Percentiles rank a stretch among this genome's conserved stretches.
phyloP scores from a whole-genome alignment of 2,113 vertebrate species.

The Toxotes jaculatrix region DNA sequence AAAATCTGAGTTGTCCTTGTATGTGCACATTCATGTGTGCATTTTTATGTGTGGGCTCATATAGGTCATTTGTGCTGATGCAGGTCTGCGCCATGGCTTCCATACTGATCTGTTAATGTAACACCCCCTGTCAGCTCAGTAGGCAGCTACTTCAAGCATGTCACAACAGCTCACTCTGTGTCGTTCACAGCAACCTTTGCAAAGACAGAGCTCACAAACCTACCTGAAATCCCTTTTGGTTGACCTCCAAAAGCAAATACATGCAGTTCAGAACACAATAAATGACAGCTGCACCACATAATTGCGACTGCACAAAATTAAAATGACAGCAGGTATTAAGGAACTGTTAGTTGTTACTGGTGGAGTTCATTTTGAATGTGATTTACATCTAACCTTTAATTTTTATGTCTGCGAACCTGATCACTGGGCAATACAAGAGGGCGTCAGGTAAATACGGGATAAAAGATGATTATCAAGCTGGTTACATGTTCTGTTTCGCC shows the following conservation, averaged over 20 bases:
- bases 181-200: constrained; percentile 15
- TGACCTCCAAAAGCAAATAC: neutral
- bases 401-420: constrained; percentile 5
- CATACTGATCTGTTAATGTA: constrained; percentile 54
- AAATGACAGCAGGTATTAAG: neutral
- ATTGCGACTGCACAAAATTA: neutral
- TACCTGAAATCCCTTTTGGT: constrained; percentile 3
- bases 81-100: constrained; percentile 25
- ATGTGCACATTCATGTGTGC: neutral
- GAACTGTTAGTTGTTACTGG: neutral
- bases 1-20: neutral
- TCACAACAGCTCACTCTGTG: constrained; percentile 30
- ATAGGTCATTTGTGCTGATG: constrained; percentile 34
- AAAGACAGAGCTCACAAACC: neutral
- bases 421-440: neutral
- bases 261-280: neutral
- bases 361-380: neutral
- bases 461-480: constrained; percentile 27
- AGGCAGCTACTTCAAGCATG: constrained; percentile 45
- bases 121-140: constrained; percentile 40
- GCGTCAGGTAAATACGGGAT: constrained; percentile 4
- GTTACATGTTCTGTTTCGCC: constrained; percentile 28
- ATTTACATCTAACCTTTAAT: neutral
- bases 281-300: neutral
- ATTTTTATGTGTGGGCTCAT: constrained; percentile 26